Percentiles rank a stretch among this genome's conserved stretches.
phyloP scores from a whole-genome alignment of 2,113 vertebrate species.

The Lichenostomus cassidix region DNA sequence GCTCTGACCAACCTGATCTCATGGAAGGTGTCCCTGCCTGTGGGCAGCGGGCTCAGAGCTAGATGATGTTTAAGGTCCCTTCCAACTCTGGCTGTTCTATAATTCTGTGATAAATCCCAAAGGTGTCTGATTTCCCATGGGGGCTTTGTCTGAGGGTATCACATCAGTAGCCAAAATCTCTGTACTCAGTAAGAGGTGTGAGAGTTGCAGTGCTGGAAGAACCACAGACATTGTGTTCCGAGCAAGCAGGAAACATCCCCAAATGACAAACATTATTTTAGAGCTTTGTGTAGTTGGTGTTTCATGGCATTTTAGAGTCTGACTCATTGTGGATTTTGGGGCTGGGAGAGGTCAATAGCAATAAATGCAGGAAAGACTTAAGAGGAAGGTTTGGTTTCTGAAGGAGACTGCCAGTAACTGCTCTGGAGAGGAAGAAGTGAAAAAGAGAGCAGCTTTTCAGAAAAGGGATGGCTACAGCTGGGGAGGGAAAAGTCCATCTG shows the following conservation, averaged over 20 bases:
- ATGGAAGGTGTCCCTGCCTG: background rate
- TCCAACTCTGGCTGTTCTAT: background rate
- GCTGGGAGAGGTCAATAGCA: background rate
- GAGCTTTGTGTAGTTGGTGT: background rate
- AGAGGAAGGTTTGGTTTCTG: background rate
- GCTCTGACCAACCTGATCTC: background rate
- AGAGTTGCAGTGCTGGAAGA: background rate
- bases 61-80: background rate
- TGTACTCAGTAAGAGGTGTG: background rate
- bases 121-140: background rate
- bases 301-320: background rate
- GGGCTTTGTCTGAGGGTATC: background rate
- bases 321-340: background rate
- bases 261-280: background rate
- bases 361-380: background rate
- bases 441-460: background rate
- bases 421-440: background rate
- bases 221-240: rapidly evolving
- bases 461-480: background rate
- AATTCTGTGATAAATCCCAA: background rate
- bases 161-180: background rate
- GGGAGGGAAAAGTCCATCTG: background rate
- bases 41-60: background rate
- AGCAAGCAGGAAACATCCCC: background rate
- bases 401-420: background rate